Evolutionary conservation across 1,140 invertebrate species (phyloP).

Genomic region (Helicoverpa armigera): DNA sequence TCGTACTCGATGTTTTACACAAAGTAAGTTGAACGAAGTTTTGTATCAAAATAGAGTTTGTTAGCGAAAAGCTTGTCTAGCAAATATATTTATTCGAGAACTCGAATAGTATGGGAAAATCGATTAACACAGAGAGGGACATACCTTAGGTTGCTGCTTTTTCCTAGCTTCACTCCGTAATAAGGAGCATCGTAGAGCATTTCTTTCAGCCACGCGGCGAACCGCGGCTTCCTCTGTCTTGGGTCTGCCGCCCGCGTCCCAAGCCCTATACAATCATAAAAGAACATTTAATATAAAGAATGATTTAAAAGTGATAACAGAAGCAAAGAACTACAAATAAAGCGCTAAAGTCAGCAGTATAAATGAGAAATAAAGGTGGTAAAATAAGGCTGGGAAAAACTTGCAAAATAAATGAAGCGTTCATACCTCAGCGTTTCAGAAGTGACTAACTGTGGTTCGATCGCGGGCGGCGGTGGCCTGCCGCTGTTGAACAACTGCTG

Average conservation of each 20-base stretch:
- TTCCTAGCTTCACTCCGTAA: slow-evolving; percentile 79
- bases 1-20: slow-evolving; percentile 6
- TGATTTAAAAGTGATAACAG: neutral
- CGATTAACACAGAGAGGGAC: neutral
- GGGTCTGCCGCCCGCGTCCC: slow-evolving; percentile 78
- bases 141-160: slow-evolving; percentile 79
- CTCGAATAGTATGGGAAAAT: neutral
- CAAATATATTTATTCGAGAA: no score
- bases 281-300: neutral
- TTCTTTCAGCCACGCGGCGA: slow-evolving; percentile 77
- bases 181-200: slow-evolving; percentile 77
- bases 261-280: slow-evolving; percentile 62
- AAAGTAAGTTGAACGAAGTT: neutral
- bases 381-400: slow-evolving; percentile 12
- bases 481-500: slow-evolving; percentile 81
- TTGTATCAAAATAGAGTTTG: neutral
- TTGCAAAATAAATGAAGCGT: slow-evolving; percentile 38
- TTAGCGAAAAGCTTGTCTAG: neutral
- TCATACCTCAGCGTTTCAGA: slow-evolving; percentile 80
- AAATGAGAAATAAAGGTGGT: neutral
- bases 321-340: slow-evolving; percentile 16
- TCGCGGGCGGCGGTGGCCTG: slow-evolving; percentile 78
- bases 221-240: slow-evolving; percentile 79
- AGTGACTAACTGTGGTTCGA: slow-evolving; percentile 78
- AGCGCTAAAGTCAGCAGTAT: slow-evolving; percentile 15